Conservation (phyloP, 2,113 vertebrate genomes). For the Irena cyanogastra region DNA sequence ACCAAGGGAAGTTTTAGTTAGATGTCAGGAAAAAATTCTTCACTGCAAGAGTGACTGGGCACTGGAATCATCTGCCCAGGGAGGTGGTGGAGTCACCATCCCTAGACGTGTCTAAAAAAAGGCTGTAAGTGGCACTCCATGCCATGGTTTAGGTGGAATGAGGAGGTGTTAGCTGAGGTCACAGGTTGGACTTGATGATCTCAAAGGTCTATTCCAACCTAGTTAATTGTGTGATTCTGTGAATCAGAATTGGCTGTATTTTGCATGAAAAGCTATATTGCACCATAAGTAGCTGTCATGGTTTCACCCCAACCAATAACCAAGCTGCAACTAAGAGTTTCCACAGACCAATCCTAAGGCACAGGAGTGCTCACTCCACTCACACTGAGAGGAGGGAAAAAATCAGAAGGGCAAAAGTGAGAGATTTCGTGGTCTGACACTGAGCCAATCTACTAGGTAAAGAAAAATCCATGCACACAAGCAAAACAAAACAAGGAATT, state of each 20-base stretch:
- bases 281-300: not conserved
- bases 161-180: not conserved
- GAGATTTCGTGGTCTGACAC: not conserved
- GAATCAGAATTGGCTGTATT: not conserved
- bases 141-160: not conserved
- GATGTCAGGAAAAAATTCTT: not conserved
- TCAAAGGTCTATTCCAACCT: not conserved
- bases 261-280: not conserved
- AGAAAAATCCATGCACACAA: accelerated
- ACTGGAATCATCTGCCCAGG: not conserved
- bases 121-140: not conserved
- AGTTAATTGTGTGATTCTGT: not conserved
- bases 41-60: not conserved
- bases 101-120: not conserved
- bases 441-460: not conserved
- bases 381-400: not conserved
- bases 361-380: accelerated
- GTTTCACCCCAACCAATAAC: not conserved
- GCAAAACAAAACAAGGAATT: not conserved
- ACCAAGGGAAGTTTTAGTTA: not conserved
- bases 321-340: not conserved
- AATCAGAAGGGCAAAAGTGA: not conserved
- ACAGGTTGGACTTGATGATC: not conserved
- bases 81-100: not conserved
- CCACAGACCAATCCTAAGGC: not conserved